phyloP scores from a whole-genome alignment of 2,888 invertebrate species.

The Sphinx pinastri region DNA sequence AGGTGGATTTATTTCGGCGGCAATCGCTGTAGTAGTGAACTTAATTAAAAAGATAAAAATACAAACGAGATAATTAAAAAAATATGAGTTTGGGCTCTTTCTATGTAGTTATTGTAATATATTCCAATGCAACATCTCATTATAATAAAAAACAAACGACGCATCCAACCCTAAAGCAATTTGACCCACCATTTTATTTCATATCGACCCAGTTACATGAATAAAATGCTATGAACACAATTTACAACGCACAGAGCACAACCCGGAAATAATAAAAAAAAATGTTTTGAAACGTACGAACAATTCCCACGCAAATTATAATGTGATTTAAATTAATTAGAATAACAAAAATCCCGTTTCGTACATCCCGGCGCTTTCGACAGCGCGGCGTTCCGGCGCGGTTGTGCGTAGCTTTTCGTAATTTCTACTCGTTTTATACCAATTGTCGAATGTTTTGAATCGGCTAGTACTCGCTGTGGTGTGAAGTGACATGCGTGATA shows the following conservation, averaged over 20 bases:
- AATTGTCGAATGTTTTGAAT: background rate
- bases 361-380: conserved; percentile 8
- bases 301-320: conserved; percentile 53
- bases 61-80: background rate
- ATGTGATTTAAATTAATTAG: conserved; percentile 56
- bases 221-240: background rate
- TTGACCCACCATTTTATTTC: conserved; percentile 3
- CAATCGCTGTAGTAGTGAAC: too few relatives aligned
- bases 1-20: background rate
- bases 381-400: background rate
- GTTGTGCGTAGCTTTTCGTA: background rate
- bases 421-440: background rate
- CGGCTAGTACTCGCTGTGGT: background rate
- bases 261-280: conserved; percentile 41
- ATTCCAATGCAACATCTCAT: background rate
- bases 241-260: conserved; percentile 2
- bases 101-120: background rate
- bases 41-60: background rate
- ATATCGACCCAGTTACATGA: conserved; percentile 29
- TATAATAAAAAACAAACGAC: background rate
- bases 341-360: conserved; percentile 45
- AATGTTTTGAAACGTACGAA: conserved; percentile 31
- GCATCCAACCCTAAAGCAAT: conserved; percentile 12
- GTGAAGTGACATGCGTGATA: background rate
- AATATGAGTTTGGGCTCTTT: background rate